Conservation (phyloP, 2,113 vertebrate species). For the Pachyramphus minor region DNA sequence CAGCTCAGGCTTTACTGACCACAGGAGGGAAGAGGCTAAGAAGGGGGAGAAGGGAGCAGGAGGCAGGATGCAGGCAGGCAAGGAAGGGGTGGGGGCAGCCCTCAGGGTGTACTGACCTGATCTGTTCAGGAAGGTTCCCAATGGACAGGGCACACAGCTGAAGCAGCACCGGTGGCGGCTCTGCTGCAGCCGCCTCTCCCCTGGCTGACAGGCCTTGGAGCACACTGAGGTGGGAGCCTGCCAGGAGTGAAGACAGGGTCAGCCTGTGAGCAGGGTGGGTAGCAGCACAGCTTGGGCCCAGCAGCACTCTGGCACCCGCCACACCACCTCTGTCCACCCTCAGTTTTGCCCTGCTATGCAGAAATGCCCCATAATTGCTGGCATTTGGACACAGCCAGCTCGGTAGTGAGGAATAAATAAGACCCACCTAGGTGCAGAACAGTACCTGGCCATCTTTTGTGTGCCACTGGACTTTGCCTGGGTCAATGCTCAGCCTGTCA, state of each 20-base stretch:
- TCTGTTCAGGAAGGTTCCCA: conserved; percentile 76
- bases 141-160: conserved; percentile 67
- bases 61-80: neutral
- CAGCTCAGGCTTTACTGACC: neutral
- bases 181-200: conserved; percentile 28
- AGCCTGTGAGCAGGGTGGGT: neutral
- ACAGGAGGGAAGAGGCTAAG: neutral
- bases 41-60: neutral
- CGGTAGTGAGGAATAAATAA: neutral
- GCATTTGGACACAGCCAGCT: too few species aligned
- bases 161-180: conserved; percentile 79
- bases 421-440: neutral
- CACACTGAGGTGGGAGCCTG: conserved; percentile 68
- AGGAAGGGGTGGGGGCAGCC: neutral
- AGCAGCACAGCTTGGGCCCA: neutral
- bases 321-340: fast-evolving
- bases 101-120: conserved; percentile 60
- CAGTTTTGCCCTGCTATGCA: neutral
- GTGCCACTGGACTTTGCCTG: conserved; percentile 71
- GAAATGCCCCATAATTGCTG: neutral
- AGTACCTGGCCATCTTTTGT: conserved; percentile 44
- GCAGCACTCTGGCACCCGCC: neutral
- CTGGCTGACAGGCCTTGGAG: conserved; percentile 2
- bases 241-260: neutral
- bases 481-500: conserved; percentile 63